Percentiles rank a stretch among this genome's conserved stretches.
phyloP scores from a whole-genome alignment of 2,113 vertebrate genomes.

The Muntiacus reevesi region DNA sequence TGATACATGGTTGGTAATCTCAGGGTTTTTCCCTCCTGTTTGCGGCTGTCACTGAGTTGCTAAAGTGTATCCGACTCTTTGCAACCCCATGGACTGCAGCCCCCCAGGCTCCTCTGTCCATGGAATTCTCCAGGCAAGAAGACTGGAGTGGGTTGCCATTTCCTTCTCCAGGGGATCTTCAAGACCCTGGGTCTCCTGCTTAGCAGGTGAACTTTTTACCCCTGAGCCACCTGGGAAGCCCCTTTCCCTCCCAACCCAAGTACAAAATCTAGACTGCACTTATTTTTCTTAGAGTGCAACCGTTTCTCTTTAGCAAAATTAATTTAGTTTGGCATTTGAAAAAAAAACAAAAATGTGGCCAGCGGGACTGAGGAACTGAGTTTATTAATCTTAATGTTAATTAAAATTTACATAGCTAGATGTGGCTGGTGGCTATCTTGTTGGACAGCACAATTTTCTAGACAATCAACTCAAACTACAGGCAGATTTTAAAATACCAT shows the following conservation, averaged over 20 bases:
- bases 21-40: conserved; percentile 66
- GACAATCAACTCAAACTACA: background rate
- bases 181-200: background rate
- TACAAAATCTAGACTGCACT: conserved; percentile 64
- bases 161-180: background rate
- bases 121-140: background rate
- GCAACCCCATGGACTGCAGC: background rate
- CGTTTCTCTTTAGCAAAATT: conserved; percentile 56
- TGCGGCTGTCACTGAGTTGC: background rate
- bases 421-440: background rate
- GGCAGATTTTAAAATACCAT: background rate
- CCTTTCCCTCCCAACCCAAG: background rate
- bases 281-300: conserved; percentile 52
- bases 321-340: conserved; percentile 72
- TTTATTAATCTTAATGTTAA: background rate
- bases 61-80: background rate
- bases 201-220: background rate
- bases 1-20: conserved; percentile 72
- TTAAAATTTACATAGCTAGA: background rate
- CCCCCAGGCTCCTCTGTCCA: background rate
- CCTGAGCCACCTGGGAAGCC: background rate
- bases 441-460: background rate
- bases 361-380: background rate
- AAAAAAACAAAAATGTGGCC: background rate
- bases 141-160: background rate